Base-by-base conservation (phyloP, 2,797 vertebrate species). In the Lutjanus argentimaculatus region DNA sequence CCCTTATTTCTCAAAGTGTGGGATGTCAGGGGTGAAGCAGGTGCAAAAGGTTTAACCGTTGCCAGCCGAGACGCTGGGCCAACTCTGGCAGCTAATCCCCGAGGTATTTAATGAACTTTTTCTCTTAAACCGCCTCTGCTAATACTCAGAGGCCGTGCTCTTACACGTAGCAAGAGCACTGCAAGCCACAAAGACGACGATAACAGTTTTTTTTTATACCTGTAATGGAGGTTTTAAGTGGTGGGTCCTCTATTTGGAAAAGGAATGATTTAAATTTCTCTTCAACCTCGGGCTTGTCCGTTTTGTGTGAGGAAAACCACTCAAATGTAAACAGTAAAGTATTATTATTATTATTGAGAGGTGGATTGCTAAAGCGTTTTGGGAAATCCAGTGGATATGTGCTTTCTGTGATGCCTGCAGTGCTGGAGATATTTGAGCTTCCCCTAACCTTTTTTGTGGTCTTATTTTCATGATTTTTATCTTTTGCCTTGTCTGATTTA, bases 41-140 rank as follows among this genome's bases (percentile, higher is more conserved):
- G 95, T 96, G 94, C 85, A 85, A 72, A 84, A 89, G 89, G 88
- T 94, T 95, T 95, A 95, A 91, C 94, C 63, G 90, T 92, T 83
- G 90, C 85, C 84, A 86, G 85, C 70, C 66, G 88, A 92, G 91
- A 93, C 81, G 80, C 85, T 79, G 45, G 83, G 79, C 77, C 83
- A 63, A 72, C 88, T 89, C 87, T 80, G 86, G 82, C 83, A 70
- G 90, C 80, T 92, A 94, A 93, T 95, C 94, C 93, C 93, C 56
- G 84, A 93, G 91, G 92, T 94, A 89, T 93, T 95, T 95, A 94
- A 93, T 94, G 90, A 94, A 95, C 89, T 94, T 94, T 91, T 90
- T 89, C 90, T 92, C 85, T 91, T 89, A 85, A 89, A 89, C 71
- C 80, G 73, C 88, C 84, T 89, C 70, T 19, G 80, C 88, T 94